phyloP scores from a whole-genome alignment of 1,140 invertebrate genomes.

The Drosophila sturtevanti region DNA sequence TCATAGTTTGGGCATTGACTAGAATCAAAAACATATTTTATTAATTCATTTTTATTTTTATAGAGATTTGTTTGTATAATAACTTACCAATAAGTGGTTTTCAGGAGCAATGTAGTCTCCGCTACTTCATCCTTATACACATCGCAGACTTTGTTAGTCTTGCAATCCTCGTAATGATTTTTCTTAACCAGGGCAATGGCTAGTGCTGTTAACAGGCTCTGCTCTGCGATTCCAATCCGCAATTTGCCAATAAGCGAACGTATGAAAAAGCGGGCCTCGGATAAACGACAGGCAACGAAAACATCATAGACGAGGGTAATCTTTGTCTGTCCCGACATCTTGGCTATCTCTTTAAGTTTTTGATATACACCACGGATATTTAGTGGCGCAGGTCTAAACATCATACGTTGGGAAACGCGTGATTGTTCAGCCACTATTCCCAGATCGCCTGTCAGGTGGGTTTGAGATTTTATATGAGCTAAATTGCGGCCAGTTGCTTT shows the following conservation, averaged over 20 bases:
- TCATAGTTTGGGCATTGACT: constrained; percentile 99
- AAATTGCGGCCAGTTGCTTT: constrained; percentile 94
- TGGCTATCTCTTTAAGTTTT: constrained; percentile 95
- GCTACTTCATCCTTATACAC: constrained; percentile 90
- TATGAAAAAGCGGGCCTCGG: constrained; percentile 96
- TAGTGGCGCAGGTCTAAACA: constrained; percentile 90
- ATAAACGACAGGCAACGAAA: constrained; percentile 95
- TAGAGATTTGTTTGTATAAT: neutral
- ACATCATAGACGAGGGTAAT: constrained; percentile 96
- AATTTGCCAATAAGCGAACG: constrained; percentile 95
- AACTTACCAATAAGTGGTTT: constrained; percentile 96
- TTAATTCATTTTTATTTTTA: neutral
- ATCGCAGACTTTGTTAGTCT: constrained; percentile 86
- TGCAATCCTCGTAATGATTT: constrained; percentile 86
- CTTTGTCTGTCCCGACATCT: constrained; percentile 89
- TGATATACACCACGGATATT: constrained; percentile 90
- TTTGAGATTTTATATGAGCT: constrained; percentile 93
- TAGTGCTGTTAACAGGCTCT: constrained; percentile 96
- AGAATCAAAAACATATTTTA: neutral
- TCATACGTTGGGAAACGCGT: constrained; percentile 93
- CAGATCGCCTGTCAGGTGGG: constrained; percentile 92
- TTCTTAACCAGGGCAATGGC: constrained; percentile 90
- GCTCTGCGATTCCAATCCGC: constrained; percentile 97
- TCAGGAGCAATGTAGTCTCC: constrained; percentile 90
- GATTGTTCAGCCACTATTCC: constrained; percentile 96